Evolutionary conservation across 92 coral and sea anemone genomes (phyloP), one percentile per base, ranked within the genome.

Genomic region (Epizoanthus stellaris): DNA sequence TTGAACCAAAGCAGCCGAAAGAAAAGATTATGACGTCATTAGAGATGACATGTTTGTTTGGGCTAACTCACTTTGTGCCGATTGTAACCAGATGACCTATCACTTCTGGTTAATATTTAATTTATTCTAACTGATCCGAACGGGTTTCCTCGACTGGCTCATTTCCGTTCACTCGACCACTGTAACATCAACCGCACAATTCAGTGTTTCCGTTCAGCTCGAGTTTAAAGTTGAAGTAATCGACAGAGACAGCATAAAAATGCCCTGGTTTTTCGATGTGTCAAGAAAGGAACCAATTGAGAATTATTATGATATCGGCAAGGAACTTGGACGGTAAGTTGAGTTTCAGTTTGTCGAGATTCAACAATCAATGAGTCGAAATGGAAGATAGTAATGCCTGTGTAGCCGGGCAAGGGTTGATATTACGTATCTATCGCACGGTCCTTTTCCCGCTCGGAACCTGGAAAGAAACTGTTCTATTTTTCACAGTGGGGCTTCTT

Each of bases 401-500:
- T 20, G 67, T 79, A 79, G 64, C 73, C 70, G 83, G 83, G 83
- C 72, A 62, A 64, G 40, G 72, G 65, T 70, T 79, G 53, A 49
- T 42, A 43, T 21, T 9, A 71, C 57, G 45, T 19, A 8, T 72
- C 15, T 53, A 40, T 39, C 61, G 81, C 57, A 75, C 47, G 30
- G 45, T 10, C 20, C 21, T 16, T 34, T 15, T 56, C 59, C 58
- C 19, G 79, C n/a, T 73, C 8, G n/a, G n/a, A n/a, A n/a, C n/a
- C n/a, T n/a, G 16, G 16, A 66, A 16, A 45, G 21, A 49, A 61
- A 49, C 57, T 40, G 34, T 76, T 68, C 59, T 57, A 47, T 2
- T 57, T 39, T 82, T 89, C 85, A 2, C 85, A 97, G 99, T 87
- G 99, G 99, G 75, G 99, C 99, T 61, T 92, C 99, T 1, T 94